Evolutionary conservation across 2,113 vertebrate genomes (phyloP), one percentile per base, ranked within the genome.

Genomic region (Trematomus loennbergii): DNA sequence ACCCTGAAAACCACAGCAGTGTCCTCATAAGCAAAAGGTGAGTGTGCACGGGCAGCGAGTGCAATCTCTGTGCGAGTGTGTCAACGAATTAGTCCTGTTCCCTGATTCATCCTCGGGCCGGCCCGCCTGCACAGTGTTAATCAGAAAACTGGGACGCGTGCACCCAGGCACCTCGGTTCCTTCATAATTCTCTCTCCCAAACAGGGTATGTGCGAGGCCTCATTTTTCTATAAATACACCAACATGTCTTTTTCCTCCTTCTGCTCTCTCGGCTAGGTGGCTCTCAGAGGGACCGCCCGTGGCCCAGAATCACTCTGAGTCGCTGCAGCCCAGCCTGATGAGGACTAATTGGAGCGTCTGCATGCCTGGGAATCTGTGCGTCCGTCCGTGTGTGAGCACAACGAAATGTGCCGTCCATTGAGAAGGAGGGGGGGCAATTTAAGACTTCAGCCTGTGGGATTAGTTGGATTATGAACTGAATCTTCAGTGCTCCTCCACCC

Each of bases 151-250:
- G 94, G 95, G 95, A 95, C 95, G 88, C 87, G 1, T 83, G 87
- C 92, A 88, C 92, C 92, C 90, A 87, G 82, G 90, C 92, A 91
- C 92, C 92, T 95, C 90, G 57, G 87, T 92, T 95, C 93, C 94
- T 95, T 95, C 92, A 95, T 95, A 93, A 94, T 94, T 93, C 94
- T 92, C 91, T 93, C 94, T 93, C 95, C 29, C 91, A 93, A 95
- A 95, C 95, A 93, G 89, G 93, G 90, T 95, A 92, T 94, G 94
- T 94, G 94, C 93, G 92, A 95, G 94, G 94, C 94, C 95, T 95
- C 92, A 92, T 94, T 96, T 95, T 93, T 94, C 94, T 95, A 96
- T 93, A 95, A 95, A 96, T 95, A 95, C 93, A 93, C 90, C 87
- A 43, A 65, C 80, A 85, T 87, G 84, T 91, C 93, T 91, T 84